Evolutionary conservation across 2,888 invertebrate species (phyloP).

Genomic region (Hirtodrosophila histrioides): DNA sequence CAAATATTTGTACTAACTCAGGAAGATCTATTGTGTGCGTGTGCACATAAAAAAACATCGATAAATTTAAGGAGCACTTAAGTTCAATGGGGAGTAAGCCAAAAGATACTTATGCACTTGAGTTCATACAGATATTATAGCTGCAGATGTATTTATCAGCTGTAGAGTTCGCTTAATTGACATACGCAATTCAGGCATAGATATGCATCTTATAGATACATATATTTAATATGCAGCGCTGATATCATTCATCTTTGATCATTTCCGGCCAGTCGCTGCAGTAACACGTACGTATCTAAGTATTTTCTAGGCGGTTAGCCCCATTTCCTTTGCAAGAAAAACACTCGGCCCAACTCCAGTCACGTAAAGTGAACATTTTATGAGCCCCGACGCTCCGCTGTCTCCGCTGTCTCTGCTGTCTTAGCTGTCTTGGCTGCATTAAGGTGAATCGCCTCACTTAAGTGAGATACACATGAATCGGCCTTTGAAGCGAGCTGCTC

Average conservation of each 20-base stretch:
- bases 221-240: conserved; percentile 9
- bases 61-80: no score
- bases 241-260: conserved; percentile 31
- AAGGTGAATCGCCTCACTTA: conserved; percentile 53
- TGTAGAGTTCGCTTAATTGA: not conserved
- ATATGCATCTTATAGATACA: conserved; percentile 9
- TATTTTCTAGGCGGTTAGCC: conserved; percentile 10
- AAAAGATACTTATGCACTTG: no score
- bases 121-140: no score
- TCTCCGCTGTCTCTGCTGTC: conserved; percentile 24
- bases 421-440: conserved; percentile 27
- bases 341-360: conserved; percentile 35
- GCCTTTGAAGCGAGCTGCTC: conserved; percentile 41
- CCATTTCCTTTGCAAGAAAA: conserved; percentile 1
- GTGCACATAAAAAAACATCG: no score
- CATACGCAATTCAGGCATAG: conserved; percentile 22
- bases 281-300: conserved; percentile 3
- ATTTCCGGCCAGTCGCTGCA: conserved; percentile 38
- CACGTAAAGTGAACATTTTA: conserved; percentile 46
- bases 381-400: conserved; percentile 28
- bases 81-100: no score
- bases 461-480: conserved; percentile 18
- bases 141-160: no score
- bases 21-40: no score
- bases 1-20: no score